Conservation (phyloP, 2,113 vertebrate genomes). For the Stercorarius parasiticus region DNA sequence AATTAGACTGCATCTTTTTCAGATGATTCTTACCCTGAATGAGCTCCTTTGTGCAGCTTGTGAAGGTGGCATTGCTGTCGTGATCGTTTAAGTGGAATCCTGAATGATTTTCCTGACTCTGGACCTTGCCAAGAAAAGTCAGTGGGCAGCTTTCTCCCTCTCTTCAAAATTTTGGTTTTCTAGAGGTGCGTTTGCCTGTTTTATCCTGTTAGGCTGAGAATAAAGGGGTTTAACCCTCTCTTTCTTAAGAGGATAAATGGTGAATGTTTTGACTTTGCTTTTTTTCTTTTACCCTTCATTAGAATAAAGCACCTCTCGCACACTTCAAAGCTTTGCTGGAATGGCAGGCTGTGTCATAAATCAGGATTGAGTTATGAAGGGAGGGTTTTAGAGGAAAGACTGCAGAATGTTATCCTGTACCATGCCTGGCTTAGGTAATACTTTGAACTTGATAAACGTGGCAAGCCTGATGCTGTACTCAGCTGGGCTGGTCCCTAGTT, state of each 20-base stretch:
- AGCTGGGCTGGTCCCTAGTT: not conserved
- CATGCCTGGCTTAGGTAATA: not conserved
- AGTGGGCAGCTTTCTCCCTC: not conserved
- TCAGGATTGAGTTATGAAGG: not conserved
- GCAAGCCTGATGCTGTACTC: not conserved
- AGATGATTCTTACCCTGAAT: not conserved
- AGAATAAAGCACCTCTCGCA: not conserved
- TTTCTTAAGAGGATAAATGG: not conserved
- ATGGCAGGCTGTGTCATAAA: not conserved
- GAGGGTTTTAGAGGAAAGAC: not conserved
- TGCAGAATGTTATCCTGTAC: not conserved
- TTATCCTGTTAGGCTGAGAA: not conserved
- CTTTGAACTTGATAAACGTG: not conserved
- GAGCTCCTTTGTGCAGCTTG: not conserved
- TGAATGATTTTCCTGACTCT: not conserved
- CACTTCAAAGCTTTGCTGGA: not conserved
- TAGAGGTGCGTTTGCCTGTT: not conserved
- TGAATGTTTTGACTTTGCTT: not conserved
- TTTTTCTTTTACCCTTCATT: not conserved
- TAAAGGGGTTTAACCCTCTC: not conserved
- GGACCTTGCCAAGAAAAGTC: not conserved
- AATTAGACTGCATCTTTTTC: not conserved
- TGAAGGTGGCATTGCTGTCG: not conserved
- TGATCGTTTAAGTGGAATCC: not conserved
- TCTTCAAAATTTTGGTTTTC: not conserved